Evolutionary conservation across 2,797 vertebrate genomes (phyloP).

Genomic region (Naso thynnoides): DNA sequence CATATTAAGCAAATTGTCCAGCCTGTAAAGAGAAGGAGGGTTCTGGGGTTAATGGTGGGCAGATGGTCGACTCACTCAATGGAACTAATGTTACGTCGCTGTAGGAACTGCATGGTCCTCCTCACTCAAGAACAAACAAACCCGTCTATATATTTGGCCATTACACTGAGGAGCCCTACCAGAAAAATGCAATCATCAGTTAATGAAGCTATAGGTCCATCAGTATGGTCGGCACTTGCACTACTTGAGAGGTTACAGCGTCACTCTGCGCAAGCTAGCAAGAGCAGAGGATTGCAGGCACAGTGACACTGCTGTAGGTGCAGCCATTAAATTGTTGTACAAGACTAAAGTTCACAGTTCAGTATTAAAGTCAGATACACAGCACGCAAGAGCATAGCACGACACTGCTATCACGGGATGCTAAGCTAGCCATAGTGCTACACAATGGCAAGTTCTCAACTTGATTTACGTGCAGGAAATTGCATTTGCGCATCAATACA

Average conservation of each 20-base stretch:
- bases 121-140: constrained; percentile 88
- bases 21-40: constrained; percentile 99
- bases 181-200: constrained; percentile 73
- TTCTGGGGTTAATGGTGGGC: constrained; percentile 99
- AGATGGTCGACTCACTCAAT: constrained; percentile 99
- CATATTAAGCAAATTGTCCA: constrained; percentile 99
- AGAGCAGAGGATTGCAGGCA: constrained; percentile 38
- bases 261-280: constrained; percentile 32
- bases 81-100: constrained; percentile 98
- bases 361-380: constrained; percentile 44
- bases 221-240: constrained; percentile 56
- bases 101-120: constrained; percentile 79
- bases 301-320: constrained; percentile 41
- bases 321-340: constrained; percentile 13
- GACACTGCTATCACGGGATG: constrained; percentile 28
- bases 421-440: constrained; percentile 41
- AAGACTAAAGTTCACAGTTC: constrained; percentile 47
- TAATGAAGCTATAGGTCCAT: constrained; percentile 72
- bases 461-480: constrained; percentile 34
- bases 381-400: constrained; percentile 34
- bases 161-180: constrained; percentile 86
- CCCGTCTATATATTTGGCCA: constrained; percentile 83
- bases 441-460: constrained; percentile 21
- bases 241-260: constrained; percentile 16
- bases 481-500: constrained; percentile 48